Evolutionary conservation across 2,113 vertebrate species (phyloP).

Genomic region (Onychostruthus taczanowskii): DNA sequence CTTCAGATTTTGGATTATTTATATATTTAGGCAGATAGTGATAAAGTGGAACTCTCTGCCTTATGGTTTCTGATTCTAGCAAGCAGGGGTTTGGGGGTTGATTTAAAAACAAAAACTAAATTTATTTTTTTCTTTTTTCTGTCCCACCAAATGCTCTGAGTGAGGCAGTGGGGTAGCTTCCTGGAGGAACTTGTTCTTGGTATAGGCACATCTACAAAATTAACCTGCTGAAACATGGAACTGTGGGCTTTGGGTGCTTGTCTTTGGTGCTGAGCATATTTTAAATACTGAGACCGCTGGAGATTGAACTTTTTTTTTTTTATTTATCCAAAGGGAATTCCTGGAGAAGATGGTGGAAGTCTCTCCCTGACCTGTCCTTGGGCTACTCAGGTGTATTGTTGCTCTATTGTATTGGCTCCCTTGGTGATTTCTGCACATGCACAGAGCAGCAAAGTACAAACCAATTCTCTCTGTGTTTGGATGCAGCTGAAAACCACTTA

Average conservation of each 20-base stretch:
- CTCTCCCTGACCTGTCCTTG: background rate
- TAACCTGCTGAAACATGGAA: background rate
- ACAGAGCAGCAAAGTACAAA: background rate
- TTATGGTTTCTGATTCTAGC: background rate
- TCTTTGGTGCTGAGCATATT: background rate
- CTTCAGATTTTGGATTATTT: slow-evolving; percentile 57
- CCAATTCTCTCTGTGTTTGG: background rate
- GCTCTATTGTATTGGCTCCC: background rate
- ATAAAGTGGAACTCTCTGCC: background rate
- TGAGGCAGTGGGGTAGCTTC: background rate
- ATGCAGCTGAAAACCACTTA: background rate
- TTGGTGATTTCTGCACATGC: background rate
- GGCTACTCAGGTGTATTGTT: background rate
- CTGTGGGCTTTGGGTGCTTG: background rate
- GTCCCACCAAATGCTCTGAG: background rate
- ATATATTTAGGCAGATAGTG: slow-evolving; percentile 55
- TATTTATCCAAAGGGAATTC: background rate
- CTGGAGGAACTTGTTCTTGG: background rate
- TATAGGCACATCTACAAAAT: background rate
- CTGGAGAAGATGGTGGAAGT: background rate
- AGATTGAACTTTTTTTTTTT: background rate
- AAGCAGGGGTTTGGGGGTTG: background rate
- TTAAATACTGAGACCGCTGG: background rate
- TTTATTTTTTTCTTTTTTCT: background rate
- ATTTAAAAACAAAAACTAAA: background rate